These are phyloP conservation scores for Eupithecia centaureata DNA, from an alignment of 2,888 invertebrate genomes.

Conservation along the genomic window DNA sequence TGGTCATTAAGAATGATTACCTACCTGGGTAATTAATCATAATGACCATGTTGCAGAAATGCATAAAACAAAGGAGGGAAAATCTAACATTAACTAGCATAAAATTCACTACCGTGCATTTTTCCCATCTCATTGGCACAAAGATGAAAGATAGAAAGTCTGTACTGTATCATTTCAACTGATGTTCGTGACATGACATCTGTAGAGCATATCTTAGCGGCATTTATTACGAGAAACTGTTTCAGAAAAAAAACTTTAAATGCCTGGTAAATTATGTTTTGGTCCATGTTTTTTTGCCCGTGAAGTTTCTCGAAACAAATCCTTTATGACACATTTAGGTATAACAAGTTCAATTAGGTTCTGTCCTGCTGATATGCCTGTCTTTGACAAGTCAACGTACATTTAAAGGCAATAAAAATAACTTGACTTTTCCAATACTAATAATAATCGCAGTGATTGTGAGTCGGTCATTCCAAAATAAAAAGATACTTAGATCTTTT, in stretches of 20 bases:
- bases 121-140: conserved; percentile 39
- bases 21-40: background rate
- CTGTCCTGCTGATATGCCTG: no score
- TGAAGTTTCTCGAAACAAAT: no score
- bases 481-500: no score
- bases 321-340: no score
- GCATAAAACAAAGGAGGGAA: conserved; percentile 1
- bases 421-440: no score
- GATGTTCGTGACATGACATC: conserved; percentile 34
- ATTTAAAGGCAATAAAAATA: no score
- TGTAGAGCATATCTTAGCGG: conserved; percentile 25
- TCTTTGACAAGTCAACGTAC: no score
- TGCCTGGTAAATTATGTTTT: background rate
- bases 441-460: background rate
- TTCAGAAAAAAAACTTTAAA: background rate
- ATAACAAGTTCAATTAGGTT: no score
- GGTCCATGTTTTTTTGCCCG: background rate
- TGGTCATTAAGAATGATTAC: no score
- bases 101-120: background rate
- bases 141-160: conserved; percentile 23
- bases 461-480: background rate
- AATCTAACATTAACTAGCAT: background rate
- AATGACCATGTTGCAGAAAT: background rate
- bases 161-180: conserved; percentile 42
- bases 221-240: conserved; percentile 6